A percentile compares a stretch with the other conserved stretches of the same genome.
Evolutionary conservation across 2,797 vertebrate species (phyloP).

Genomic region (Toxotes lorentzi): DNA sequence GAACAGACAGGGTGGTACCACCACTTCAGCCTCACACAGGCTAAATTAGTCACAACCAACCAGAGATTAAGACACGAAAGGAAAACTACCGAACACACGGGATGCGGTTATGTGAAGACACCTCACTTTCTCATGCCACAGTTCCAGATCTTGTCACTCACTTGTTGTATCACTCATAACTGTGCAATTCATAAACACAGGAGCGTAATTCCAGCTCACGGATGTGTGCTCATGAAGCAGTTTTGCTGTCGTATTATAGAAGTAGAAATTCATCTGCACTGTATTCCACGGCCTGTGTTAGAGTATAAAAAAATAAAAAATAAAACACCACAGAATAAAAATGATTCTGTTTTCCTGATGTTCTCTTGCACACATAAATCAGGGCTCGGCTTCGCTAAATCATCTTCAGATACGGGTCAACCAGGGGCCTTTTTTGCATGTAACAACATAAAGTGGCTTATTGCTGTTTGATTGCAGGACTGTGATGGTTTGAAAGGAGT

Average conservation of each 20-base stretch:
- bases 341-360: background rate
- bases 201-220: background rate
- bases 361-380: conserved; percentile 6
- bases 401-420: conserved; percentile 36
- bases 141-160: background rate
- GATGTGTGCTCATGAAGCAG: background rate
- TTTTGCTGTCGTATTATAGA: background rate
- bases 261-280: background rate
- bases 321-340: background rate
- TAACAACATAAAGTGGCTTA: conserved; percentile 36
- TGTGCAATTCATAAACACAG: background rate
- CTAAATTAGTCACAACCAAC: background rate
- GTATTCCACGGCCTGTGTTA: background rate
- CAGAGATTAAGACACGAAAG: background rate
- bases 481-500: conserved; percentile 23
- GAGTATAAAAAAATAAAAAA: background rate
- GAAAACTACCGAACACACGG: background rate
- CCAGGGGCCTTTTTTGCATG: conserved; percentile 42
- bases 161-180: background rate
- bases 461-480: conserved; percentile 26
- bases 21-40: background rate
- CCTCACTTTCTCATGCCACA: no score
- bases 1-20: background rate
- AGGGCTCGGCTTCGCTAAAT: conserved; percentile 14
- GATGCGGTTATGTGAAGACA: no score